Conservation (phyloP, 2,888 invertebrate genomes). For the Leucania comma region DNA sequence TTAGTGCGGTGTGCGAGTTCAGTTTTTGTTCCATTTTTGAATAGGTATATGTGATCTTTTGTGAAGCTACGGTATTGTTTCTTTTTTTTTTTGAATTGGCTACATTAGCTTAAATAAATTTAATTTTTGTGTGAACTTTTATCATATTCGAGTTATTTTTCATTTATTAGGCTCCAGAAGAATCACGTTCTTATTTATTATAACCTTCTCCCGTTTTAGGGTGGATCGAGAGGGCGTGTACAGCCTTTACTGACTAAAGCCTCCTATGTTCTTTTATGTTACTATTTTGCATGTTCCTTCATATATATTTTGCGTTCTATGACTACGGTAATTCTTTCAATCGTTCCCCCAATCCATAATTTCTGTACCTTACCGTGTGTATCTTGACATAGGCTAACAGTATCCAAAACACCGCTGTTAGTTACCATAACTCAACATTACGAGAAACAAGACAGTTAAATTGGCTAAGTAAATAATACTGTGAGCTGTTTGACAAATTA, state of each 20-base stretch:
- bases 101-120: background rate
- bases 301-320: no score
- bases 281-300: no score
- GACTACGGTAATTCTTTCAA: no score
- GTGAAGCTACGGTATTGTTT: background rate
- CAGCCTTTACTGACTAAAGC: no score
- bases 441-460: constrained; percentile 43
- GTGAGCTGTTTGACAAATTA: constrained; percentile 50
- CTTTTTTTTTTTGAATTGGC: background rate
- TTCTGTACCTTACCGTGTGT: no score
- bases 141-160: background rate
- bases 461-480: constrained; percentile 44
- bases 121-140: background rate
- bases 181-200: no score
- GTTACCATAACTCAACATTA: constrained; percentile 39
- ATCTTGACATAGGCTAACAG: background rate
- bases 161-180: no score
- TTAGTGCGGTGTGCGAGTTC: background rate
- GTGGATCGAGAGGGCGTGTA: no score
- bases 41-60: background rate
- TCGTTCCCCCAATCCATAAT: no score
- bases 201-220: no score
- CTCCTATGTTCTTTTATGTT: no score
- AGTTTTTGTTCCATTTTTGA: background rate
- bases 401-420: constrained; percentile 18